Evolutionary conservation across 2,888 invertebrate genomes (phyloP).

Genomic region (Alloscopus bannaensis): DNA sequence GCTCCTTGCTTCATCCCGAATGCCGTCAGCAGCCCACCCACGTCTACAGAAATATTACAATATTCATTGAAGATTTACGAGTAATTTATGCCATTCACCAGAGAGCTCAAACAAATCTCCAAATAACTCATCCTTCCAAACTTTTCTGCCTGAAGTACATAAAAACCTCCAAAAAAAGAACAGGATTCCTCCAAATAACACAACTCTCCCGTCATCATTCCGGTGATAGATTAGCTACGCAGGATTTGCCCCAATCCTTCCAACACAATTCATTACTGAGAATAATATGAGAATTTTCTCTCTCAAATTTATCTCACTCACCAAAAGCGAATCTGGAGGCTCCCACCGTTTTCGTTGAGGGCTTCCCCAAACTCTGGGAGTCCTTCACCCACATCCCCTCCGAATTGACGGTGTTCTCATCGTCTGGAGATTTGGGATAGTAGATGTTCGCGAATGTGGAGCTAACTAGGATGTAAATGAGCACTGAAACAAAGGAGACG

Average conservation of each 20-base stretch:
- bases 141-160: no score
- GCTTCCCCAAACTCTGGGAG: neutral
- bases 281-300: no score
- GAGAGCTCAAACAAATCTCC: no score
- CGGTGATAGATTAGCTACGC: no score
- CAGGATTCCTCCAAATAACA: no score
- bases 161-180: no score
- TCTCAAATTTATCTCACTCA: no score
- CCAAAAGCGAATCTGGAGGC: conserved; percentile 62
- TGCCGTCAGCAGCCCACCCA: conserved; percentile 60
- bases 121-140: no score
- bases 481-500: conserved; percentile 4
- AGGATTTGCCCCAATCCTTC: no score
- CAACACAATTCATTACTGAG: no score
- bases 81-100: conserved; percentile 1
- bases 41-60: conserved; percentile 49
- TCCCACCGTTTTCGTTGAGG: conserved; percentile 28
- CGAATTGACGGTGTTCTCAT: conserved; percentile 46
- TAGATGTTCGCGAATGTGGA: conserved; percentile 31
- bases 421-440: conserved; percentile 36
- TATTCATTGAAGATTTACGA: conserved; percentile 14
- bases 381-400: conserved; percentile 62
- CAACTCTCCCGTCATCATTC: no score
- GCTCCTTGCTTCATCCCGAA: conserved; percentile 62
- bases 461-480: conserved; percentile 22